Evolutionary conservation across 2,888 invertebrate genomes (phyloP), one percentile per base, ranked within the genome.

Genomic region (Xylota segnis): DNA sequence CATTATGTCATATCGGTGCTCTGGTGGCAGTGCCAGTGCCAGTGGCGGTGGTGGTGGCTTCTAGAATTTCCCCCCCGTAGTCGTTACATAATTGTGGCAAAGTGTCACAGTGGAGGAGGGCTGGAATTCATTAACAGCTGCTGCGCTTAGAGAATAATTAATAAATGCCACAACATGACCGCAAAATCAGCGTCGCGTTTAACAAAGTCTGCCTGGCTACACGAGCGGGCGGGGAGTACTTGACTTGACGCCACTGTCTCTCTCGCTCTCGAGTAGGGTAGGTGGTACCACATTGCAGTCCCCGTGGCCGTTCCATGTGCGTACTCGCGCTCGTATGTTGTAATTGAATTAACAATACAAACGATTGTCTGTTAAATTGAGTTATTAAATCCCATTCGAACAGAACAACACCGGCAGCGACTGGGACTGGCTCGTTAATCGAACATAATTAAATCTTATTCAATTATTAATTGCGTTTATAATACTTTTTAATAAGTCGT

Each of bases 71-170:
- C 84, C 83, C 79, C 77, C 75, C 40, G 27, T 34, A 43, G 63
- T 68, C 56, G 61, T 86, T 81, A 76, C 71, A 84, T 61, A 84
- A 79, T 68, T 81, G 84, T 75, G 66, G 50, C 76, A 82, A 76
- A 86, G 77, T 86, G 86, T 86, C 82, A 75, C 84, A 72, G 43
- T 56, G 59, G 43, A 58, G 71, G 61, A 59, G 52, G 75, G 59
- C 47, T 45, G 23, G 58, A 12, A 72, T 86, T 82, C 86, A 86
- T 86, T 86, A 86, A 86, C 86, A 86, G 82, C 86, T 86, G 86
- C 86, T 77, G 82, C 86, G 86, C 86, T 86, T 72, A 72, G 86
- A 86, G 86, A 86, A 86, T 86, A 86, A 86, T 86, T 86, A 86
- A 86, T 86, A 86, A 82, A 86, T 82, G 76, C 86, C 82, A 86